Evolutionary conservation across 2,888 invertebrate genomes (phyloP), one percentile per base, ranked within the genome.

Genomic region (Zaprionus bogoriensis): DNA sequence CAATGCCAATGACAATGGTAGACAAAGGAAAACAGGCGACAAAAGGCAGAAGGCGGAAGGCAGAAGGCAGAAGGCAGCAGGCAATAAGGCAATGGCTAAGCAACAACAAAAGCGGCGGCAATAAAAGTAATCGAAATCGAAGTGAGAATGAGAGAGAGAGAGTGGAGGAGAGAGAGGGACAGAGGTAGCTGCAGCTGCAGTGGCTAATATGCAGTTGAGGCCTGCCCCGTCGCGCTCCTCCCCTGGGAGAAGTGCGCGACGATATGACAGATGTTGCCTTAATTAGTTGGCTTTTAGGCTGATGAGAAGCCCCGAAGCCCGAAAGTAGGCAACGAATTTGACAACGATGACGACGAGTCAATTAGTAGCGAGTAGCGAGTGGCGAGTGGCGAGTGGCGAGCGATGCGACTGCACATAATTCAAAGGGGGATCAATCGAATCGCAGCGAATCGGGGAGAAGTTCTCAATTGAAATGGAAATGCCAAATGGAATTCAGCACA

Each of bases 281-380:
- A 83, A 83, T 80, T 87, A 84, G 81, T 80, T 76, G 66, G 80
- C 80, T 87, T 77, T 87, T 84, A 86, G 61, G 36, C 81, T 86
- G 84, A 80, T 86, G 80, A 87, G 39, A 30, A 19, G 28, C 10
- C n/a, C 51, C 14, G 23, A 25, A 5, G 32, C 46, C 25, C 28
- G 30, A 25, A 14, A 38, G 42, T 39, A 44, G 44, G 38, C 57
- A 52, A 14, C 25, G 14, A 9, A 25, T 14, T 22, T 25, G 0
- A 22, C 28, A 14, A 5, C 36, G 14, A 28, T 36, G 44, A 28
- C 22, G 10, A 12, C 41, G 32, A 42, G 30, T 17, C 10, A 51
- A n/a, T 20, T 12, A 17, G 23, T 32, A 25, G 23, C 28, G 7
- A 5, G 12, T 2, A 4, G 5, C 30, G 27, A 52, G 38, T 23